A percentile compares a stretch with the other conserved stretches of the same genome.
These are phyloP conservation scores for Cylindroiulus punctatus DNA, from an alignment of 2,888 invertebrate genomes.

Conservation along the genomic window DNA sequence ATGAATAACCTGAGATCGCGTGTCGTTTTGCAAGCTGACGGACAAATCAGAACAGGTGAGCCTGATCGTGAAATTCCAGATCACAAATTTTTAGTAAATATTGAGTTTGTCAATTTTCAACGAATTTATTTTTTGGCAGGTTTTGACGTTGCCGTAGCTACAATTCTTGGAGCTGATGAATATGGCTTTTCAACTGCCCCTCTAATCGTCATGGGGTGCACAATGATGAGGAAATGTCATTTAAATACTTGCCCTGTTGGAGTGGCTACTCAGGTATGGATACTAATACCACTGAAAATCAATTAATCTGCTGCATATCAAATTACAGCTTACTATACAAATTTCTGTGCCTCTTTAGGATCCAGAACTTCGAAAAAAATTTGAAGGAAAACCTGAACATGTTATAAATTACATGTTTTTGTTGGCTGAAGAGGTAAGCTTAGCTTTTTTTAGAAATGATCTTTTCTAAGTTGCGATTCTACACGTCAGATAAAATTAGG, in stretches of 20 bases:
- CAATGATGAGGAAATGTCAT: constrained; percentile 99
- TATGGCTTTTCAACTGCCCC: constrained; percentile 99
- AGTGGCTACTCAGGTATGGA: constrained; percentile 85
- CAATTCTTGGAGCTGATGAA: constrained; percentile 96
- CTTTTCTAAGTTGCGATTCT: too few species aligned
- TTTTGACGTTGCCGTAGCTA: constrained; percentile 95
- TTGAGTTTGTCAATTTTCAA: not conserved
- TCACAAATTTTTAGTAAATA: not conserved
- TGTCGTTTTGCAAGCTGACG: constrained; percentile 95
- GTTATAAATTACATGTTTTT: constrained; percentile 97
- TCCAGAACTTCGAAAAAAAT: constrained; percentile 92
- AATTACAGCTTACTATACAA: not conserved
- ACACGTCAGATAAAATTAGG: too few species aligned
- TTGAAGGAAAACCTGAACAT: constrained; percentile 96
- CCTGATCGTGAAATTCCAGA: too few species aligned
- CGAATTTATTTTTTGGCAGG: constrained; percentile 68
- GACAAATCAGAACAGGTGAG: constrained; percentile 73
- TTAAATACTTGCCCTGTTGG: constrained; percentile 99
- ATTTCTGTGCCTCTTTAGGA: constrained; percentile 70
- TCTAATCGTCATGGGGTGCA: constrained; percentile 96
- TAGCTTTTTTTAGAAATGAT: too few species aligned
- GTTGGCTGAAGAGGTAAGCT: constrained; percentile 90
- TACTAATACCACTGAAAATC: not conserved
- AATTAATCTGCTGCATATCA: not conserved
- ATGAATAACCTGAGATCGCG: constrained; percentile 92